Base-by-base conservation (phyloP, 1,140 invertebrate species). In the Eriosoma lanigerum region DNA sequence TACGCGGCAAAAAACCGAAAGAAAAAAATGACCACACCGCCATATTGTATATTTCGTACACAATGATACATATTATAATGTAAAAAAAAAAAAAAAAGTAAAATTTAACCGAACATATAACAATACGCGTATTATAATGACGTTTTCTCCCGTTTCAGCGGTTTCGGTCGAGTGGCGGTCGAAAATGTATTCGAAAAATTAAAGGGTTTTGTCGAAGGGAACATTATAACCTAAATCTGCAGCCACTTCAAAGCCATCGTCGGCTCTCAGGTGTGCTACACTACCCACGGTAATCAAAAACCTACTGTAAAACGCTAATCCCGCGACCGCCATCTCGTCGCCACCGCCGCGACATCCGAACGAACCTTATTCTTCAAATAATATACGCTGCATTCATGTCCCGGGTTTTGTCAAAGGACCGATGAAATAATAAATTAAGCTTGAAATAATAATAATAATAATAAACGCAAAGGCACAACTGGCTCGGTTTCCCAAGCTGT, bases 391-490 rank as follows among this genome's bases (percentile, higher is more conserved):
- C 29, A 8, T 8, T 38, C 9, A 12, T 66, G 13, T 29, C 17
- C 9, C 1, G 38, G 17, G 8, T 21, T 48, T 56, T 52, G 72
- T 58, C 54, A 78, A 78, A 78, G 75, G 56, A 15, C 56, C 44
- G 56, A 78, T 60, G 48, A 78, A 62, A 78, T 78, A 62, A 78
- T 78, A 78, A 78, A 78, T 78, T 78, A 78, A 78, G 75, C 75
- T 78, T 78, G 29, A 78, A 76, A 76, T 76, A 78, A 78, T 29
- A 78, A n/a, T n/a, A n/a, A n/a, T n/a, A 38, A 38, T 8, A 8
- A 8, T n/a, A 38, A 76, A 60, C 56, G 73, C 54, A 76, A 76
- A 76, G 73, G 73, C 56, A 17, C 75, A 62, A 60, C 38, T 38
- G 75, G 75, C 75, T n/a, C 21, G 38, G 38, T 60, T 78, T 78